Percentiles rank a stretch among this genome's conserved stretches.
Evolutionary conservation across 2,797 vertebrate genomes (phyloP).

Genomic region (Lateolabrax maculatus): DNA sequence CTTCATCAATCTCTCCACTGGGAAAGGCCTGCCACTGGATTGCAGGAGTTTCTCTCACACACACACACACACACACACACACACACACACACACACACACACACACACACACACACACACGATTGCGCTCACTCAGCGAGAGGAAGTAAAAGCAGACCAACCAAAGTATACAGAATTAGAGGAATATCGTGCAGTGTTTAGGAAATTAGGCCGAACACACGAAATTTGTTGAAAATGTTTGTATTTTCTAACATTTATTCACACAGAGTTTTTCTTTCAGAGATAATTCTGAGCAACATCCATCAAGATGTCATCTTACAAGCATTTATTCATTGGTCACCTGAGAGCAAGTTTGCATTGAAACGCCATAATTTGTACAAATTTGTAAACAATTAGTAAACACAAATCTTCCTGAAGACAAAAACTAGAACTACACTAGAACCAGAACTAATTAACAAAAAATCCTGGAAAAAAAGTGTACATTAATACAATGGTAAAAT

Average conservation of each 20-base stretch:
- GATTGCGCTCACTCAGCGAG: slow-evolving; percentile 28
- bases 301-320: background rate
- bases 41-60: slow-evolving; percentile 47
- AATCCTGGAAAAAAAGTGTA: background rate
- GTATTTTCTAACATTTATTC: slow-evolving; percentile 11
- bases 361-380: slow-evolving; percentile 14
- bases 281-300: background rate
- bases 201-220: slow-evolving; percentile 6
- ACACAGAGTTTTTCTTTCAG: background rate
- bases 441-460: background rate
- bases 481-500: background rate
- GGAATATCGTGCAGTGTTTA: slow-evolving; percentile 14
- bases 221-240: too few relatives aligned
- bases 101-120: too few relatives aligned
- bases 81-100: too few relatives aligned
- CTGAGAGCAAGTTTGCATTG: background rate
- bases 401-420: background rate
- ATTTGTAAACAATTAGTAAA: slow-evolving; percentile 18
- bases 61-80: too few relatives aligned
- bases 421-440: background rate
- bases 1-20: slow-evolving; percentile 83
- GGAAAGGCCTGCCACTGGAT: slow-evolving; percentile 70
- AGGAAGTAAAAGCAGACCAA: slow-evolving; percentile 43
- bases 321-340: background rate
- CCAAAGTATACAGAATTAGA: slow-evolving; percentile 11